Base-by-base conservation (phyloP, 1,140 invertebrate species). In the Nymphalis io region DNA sequence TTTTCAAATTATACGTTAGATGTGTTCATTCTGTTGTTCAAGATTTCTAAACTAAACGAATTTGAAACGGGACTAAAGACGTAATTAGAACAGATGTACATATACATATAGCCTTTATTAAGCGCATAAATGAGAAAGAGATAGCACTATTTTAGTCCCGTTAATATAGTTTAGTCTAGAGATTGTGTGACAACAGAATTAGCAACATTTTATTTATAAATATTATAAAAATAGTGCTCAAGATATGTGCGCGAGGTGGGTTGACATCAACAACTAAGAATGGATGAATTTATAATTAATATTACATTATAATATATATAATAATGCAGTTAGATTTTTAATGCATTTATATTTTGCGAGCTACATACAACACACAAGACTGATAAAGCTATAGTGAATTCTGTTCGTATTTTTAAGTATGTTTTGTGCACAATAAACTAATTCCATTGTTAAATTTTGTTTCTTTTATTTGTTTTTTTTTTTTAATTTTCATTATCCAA, bases 341-440 rank as follows among this genome's bases (percentile, higher is more conserved):
- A 83, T 83, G 86, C 87, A 88, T 89, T 89, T 89, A 85, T 87
- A 64, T 83, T 83, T 85, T 87, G 81, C 80, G 85, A 87, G 83
- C 82, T 88, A 85, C 87, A 90, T 91, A 91, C 88, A 89, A 87
- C 86, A 89, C 88, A 91, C 88, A 91, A 89, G 88, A 91, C 89
- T 91, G 89, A 91, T 87, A 83, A 84, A 76, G 78, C 82, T 85
- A 85, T 78, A 81, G 65, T 72, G 70, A 77, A 74, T 75, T 76
- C 68, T 86, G 78, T 84, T 83, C 65, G 79, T 87, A 85, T 84
- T 88, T 90, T 83, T 89, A 83, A 83, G 80, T 87, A 79, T 85
- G 77, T 85, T 91, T 88, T 89, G 82, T 89, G 89, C 87, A 87
- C 85, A 91, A 89, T 89, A 89, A 91, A 90, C 71, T 55, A 84